These are phyloP conservation scores for Perizoma flavofasciatum DNA, from an alignment of 2,888 invertebrate genomes.

Conservation along the genomic window DNA sequence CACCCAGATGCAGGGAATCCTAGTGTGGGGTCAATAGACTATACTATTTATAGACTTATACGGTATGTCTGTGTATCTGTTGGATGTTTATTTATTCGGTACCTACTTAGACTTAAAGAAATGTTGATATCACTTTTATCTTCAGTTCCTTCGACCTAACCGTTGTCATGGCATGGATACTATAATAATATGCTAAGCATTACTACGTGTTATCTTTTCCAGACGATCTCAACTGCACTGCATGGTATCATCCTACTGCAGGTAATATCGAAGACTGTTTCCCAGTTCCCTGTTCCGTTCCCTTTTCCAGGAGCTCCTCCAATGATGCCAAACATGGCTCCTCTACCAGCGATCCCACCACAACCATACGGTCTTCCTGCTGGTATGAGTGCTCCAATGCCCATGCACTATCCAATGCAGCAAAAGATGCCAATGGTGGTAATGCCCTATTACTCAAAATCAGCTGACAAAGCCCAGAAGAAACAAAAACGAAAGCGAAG, in stretches of 20 bases:
- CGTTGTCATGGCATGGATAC: too few relatives aligned
- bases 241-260: constrained; percentile 28
- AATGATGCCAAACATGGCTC: constrained; percentile 38
- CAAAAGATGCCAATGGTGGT: constrained; percentile 65
- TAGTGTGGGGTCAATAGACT: too few relatives aligned
- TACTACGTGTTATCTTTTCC: constrained; percentile 8
- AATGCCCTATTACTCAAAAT: constrained; percentile 65
- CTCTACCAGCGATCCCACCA: constrained; percentile 43
- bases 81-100: too few relatives aligned
- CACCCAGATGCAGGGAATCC: too few relatives aligned
- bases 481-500: constrained; percentile 33
- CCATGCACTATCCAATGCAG: constrained; percentile 46
- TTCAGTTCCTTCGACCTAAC: too few relatives aligned
- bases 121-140: too few relatives aligned
- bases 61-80: too few relatives aligned
- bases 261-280: constrained; percentile 24
- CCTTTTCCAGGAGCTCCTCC: constrained; percentile 24
- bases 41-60: too few relatives aligned
- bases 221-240: constrained; percentile 31
- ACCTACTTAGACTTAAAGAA: too few relatives aligned
- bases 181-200: too few relatives aligned
- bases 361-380: constrained; percentile 35
- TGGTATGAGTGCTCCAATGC: constrained; percentile 24
- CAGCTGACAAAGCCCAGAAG: constrained; percentile 43
- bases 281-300: constrained; percentile 32